These are phyloP conservation scores for Machaerirhynchus nigripectus DNA, from an alignment of 2,113 vertebrate genomes.

Conservation along the genomic window DNA sequence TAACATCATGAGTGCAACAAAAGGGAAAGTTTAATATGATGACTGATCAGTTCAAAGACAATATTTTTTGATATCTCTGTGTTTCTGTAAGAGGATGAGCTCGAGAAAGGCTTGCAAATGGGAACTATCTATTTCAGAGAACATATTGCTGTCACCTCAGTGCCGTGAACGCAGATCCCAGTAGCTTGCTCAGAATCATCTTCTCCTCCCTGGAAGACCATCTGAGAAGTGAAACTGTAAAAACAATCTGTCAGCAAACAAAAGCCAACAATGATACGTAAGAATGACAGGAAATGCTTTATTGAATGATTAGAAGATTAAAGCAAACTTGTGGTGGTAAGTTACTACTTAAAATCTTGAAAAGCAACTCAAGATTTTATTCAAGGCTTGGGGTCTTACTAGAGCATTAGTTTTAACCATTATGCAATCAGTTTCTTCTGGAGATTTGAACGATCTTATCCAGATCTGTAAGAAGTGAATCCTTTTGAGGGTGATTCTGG, in stretches of 20 bases:
- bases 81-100: background rate
- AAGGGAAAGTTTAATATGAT: constrained; percentile 35
- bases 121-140: background rate
- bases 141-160: background rate
- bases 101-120: background rate
- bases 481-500: background rate
- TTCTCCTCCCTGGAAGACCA: background rate
- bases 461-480: background rate
- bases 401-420: background rate
- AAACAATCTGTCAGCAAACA: background rate
- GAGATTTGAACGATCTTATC: background rate
- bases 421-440: background rate
- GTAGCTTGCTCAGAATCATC: background rate
- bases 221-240: background rate
- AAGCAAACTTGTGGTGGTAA: background rate
- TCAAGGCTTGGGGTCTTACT: background rate
- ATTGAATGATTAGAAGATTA: background rate
- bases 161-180: background rate
- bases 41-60: background rate
- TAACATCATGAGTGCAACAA: background rate
- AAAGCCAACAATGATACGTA: background rate
- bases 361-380: background rate
- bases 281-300: background rate
- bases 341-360: background rate
- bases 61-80: constrained; percentile 18